Evolutionary conservation across 2,888 invertebrate genomes (phyloP).

Genomic region (Leucoptera coffeella): DNA sequence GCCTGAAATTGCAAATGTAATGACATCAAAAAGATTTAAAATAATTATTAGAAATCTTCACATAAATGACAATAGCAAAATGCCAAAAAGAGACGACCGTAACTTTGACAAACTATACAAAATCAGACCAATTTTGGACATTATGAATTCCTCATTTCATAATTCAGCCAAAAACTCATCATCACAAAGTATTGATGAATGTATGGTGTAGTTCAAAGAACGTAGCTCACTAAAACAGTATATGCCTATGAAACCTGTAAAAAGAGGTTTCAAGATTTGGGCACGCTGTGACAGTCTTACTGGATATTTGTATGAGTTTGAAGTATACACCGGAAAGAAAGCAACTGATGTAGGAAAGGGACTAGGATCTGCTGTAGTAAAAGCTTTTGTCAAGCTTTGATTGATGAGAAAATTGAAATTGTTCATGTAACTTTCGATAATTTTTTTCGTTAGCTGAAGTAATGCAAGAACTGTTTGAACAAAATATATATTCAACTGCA

Average conservation of each 20-base stretch:
- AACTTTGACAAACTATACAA: conserved; percentile 8
- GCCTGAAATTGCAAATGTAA: not conserved
- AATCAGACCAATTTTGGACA: conserved; percentile 6
- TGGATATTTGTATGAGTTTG: conserved; percentile 9
- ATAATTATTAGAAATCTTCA: not conserved
- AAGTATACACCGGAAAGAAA: conserved; percentile 9
- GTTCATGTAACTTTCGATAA: conserved; percentile 1
- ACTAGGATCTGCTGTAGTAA: not conserved
- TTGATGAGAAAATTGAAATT: not conserved
- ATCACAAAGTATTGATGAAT: conserved; percentile 10
- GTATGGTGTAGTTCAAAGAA: conserved; percentile 11
- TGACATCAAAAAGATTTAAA: conserved; percentile 1
- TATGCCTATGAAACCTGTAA: conserved; percentile 11
- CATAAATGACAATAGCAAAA: not conserved
- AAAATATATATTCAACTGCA: conserved; percentile 5
- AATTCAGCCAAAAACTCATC: conserved; percentile 7
- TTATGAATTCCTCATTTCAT: conserved; percentile 6
- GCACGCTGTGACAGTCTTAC: conserved; percentile 8
- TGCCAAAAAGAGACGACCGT: conserved; percentile 1
- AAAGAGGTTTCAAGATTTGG: conserved; percentile 11
- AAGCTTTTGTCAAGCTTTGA: not conserved
- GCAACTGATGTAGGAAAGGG: not conserved
- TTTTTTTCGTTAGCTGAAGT: not conserved
- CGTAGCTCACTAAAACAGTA: conserved; percentile 10
- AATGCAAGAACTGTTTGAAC: conserved; percentile 2